Evolutionary conservation across 64 coral and sea anemone genomes (phyloP).

Genomic region (Stichodactyla helianthus): DNA sequence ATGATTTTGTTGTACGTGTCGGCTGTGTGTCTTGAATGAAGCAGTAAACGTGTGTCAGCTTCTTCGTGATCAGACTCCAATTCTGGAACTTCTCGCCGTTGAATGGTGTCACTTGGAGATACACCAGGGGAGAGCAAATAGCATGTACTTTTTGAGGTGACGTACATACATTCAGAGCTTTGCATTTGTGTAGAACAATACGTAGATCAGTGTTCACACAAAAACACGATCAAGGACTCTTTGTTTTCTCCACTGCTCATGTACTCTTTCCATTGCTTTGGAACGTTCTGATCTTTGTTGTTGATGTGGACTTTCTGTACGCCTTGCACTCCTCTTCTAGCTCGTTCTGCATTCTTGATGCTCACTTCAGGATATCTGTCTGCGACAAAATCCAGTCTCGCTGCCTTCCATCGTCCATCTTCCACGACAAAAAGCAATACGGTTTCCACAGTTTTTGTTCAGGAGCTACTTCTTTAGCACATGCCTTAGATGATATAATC

Average conservation of each 20-base stretch:
- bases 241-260: constrained; percentile 42
- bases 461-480: too few species aligned
- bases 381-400: constrained; percentile 17
- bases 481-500: too few species aligned
- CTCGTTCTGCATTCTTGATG: constrained; percentile 39
- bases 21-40: constrained; percentile 21
- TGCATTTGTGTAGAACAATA: constrained; percentile 23
- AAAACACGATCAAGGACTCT: constrained; percentile 29
- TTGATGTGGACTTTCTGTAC: constrained; percentile 34
- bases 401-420: too few species aligned
- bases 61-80: constrained; percentile 35
- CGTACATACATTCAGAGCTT: constrained; percentile 21
- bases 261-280: constrained; percentile 47
- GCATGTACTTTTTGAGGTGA: constrained; percentile 21
- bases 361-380: constrained; percentile 26
- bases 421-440: too few species aligned
- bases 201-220: constrained; percentile 10
- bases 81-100: constrained; percentile 23
- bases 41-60: constrained; percentile 15
- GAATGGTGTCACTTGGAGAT: constrained; percentile 24
- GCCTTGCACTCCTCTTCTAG: constrained; percentile 23
- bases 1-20: neutral
- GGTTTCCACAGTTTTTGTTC: too few species aligned
- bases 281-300: constrained; percentile 38
- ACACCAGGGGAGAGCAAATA: constrained; percentile 24